Evolutionary conservation across 2,113 vertebrate species (phyloP).

Genomic region (Gopherus evgoodei): DNA sequence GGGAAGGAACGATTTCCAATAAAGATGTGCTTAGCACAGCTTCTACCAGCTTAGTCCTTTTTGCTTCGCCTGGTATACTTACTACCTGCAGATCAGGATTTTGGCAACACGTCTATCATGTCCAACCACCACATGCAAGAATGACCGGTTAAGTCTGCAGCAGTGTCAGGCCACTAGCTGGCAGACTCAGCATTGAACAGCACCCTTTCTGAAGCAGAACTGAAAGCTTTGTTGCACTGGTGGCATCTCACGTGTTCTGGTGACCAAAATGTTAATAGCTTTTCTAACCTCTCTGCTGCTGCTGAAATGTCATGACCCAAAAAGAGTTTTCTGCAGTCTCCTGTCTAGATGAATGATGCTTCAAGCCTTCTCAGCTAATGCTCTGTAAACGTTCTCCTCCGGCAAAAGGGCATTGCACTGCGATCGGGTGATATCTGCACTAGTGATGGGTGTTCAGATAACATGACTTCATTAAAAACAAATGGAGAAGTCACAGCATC

Average conservation of each 20-base stretch:
- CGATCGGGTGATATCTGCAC: not conserved
- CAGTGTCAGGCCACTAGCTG: conserved; percentile 8
- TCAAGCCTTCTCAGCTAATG: not conserved
- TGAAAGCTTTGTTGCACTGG: rapidly evolving
- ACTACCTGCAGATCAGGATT: conserved; percentile 15
- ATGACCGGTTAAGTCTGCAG: not conserved
- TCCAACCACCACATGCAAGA: conserved; percentile 7
- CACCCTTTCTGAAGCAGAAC: not conserved
- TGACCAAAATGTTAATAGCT: rapidly evolving
- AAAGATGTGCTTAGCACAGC: not conserved
- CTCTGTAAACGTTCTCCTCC: not conserved
- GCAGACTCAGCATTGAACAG: not conserved
- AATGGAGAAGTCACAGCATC: not conserved
- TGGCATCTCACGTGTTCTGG: not conserved
- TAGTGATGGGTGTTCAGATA: not conserved
- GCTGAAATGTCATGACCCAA: not conserved
- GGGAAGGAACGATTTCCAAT: not conserved
- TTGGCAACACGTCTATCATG: not conserved
- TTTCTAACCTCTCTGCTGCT: rapidly evolving
- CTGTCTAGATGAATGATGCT: not conserved
- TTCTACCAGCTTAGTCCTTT: conserved; percentile 9
- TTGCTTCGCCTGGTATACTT: conserved; percentile 25
- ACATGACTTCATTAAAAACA: not conserved
- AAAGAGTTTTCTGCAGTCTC: not conserved
- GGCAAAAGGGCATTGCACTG: not conserved